Evolutionary conservation across 2,888 invertebrate species (phyloP).

Genomic region (Orchesella flavescens): DNA sequence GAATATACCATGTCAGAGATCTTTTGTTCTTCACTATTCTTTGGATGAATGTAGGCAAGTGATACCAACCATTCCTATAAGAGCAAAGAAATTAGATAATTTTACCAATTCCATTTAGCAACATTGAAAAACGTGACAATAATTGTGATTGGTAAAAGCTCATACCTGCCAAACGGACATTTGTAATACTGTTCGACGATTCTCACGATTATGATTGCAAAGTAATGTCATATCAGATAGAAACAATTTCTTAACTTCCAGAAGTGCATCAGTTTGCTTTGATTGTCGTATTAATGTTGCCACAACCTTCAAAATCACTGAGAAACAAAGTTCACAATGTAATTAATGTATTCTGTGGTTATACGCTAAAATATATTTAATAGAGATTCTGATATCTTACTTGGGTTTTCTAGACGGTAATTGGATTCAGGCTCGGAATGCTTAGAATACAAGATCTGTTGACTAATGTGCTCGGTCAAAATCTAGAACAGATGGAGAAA

Average conservation of each 20-base stretch:
- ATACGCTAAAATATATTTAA: too few relatives aligned
- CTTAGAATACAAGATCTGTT: constrained; percentile 92
- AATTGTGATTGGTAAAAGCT: not conserved
- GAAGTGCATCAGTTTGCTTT: constrained; percentile 90
- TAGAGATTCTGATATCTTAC: constrained; percentile 77
- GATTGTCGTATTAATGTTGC: constrained; percentile 97
- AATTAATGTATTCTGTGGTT: too few relatives aligned
- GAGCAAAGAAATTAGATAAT: constrained; percentile 12
- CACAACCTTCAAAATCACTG: constrained; percentile 98
- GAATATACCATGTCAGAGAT: constrained; percentile 99
- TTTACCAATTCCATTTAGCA: not conserved
- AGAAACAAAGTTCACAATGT: not conserved
- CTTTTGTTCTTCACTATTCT: constrained; percentile 94
- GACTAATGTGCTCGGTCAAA: constrained; percentile 96
- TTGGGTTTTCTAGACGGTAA: constrained; percentile 95
- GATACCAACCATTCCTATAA: constrained; percentile 95
- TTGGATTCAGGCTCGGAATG: constrained; percentile 97
- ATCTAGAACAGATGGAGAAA: constrained; percentile 77
- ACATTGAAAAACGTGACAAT: not conserved
- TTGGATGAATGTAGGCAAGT: constrained; percentile 97
- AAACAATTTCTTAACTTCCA: constrained; percentile 96
- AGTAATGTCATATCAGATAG: constrained; percentile 98
- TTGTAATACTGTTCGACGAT: constrained; percentile 95
- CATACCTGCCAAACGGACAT: constrained; percentile 98
- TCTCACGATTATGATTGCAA: constrained; percentile 97